Percentiles rank a stretch among this genome's conserved stretches.
Conservation (phyloP, 2,888 invertebrate genomes). For the Synergus umbraculus region DNA sequence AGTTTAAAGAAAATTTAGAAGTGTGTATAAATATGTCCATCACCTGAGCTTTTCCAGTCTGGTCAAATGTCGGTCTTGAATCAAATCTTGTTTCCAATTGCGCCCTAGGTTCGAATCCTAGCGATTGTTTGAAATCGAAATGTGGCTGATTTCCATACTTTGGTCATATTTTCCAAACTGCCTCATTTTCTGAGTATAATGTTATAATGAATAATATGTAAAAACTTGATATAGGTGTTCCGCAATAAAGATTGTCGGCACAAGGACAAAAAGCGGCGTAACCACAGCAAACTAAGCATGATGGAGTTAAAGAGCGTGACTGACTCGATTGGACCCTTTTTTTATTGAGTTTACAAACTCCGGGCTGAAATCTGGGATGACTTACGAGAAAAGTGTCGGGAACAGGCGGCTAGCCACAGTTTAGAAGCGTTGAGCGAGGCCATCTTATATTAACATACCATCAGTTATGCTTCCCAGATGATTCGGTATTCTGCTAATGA, state of each 20-base stretch:
- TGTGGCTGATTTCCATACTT: too few species aligned
- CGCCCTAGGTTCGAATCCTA: too few species aligned
- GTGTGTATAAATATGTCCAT: too few species aligned
- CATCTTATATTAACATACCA: not conserved
- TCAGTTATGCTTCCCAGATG: not conserved
- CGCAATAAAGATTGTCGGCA: not conserved
- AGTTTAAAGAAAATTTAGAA: too few species aligned
- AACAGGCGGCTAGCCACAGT: not conserved
- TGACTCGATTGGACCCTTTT: conserved; percentile 65
- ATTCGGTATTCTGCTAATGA: not conserved
- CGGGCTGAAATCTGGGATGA: not conserved
- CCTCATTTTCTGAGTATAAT: too few species aligned
- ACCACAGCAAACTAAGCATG: conserved; percentile 68
- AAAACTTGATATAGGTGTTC: not conserved
- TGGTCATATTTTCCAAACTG: too few species aligned
- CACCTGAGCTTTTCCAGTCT: too few species aligned
- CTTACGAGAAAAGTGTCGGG: not conserved
- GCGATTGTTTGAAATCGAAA: too few species aligned
- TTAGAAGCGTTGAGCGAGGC: not conserved
- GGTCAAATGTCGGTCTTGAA: too few species aligned
- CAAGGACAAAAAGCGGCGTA: conserved; percentile 59
- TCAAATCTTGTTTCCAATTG: too few species aligned
- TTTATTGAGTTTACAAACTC: conserved; percentile 47
- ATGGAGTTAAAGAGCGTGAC: conserved; percentile 69
- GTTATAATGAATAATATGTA: too few species aligned